These are phyloP conservation scores for Hipparchia semele DNA, from an alignment of 2,888 invertebrate species.

Conservation along the genomic window DNA sequence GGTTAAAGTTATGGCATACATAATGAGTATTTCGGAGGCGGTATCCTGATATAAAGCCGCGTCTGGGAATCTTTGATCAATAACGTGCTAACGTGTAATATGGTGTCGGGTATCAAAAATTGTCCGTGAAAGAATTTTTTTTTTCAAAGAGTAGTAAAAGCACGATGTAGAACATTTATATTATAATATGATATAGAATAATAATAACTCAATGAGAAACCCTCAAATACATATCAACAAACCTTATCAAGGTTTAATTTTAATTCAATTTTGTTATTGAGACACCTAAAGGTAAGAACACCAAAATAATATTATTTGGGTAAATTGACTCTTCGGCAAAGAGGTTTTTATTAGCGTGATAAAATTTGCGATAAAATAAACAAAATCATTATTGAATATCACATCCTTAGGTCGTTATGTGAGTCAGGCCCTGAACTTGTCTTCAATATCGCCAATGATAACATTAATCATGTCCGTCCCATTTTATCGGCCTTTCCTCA, in stretches of 20 bases:
- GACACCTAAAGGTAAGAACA: background rate
- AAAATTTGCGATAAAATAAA: slow-evolving; percentile 17
- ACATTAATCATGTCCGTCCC: background rate
- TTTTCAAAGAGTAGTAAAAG: too few relatives aligned
- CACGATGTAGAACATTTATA: too few relatives aligned
- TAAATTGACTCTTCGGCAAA: slow-evolving; percentile 4
- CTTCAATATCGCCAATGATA: slow-evolving; percentile 2
- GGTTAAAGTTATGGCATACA: background rate
- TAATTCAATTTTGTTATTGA: background rate
- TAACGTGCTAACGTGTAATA: too few relatives aligned
- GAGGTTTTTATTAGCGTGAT: slow-evolving; percentile 11
- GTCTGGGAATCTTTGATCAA: too few relatives aligned
- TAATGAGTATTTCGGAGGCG: background rate
- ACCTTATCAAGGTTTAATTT: background rate
- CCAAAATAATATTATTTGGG: background rate
- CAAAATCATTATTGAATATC: slow-evolving; percentile 12
- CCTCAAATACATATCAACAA: too few relatives aligned
- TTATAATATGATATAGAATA: too few relatives aligned
- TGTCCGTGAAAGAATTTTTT: too few relatives aligned
- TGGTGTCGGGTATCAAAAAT: too few relatives aligned
- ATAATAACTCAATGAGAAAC: too few relatives aligned
- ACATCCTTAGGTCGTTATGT: slow-evolving; percentile 22
- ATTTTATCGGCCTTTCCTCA: slow-evolving; percentile 2
- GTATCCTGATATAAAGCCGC: background rate
- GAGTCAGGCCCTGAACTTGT: background rate